Percentiles rank a stretch among this genome's conserved stretches.
Evolutionary conservation across 1,140 invertebrate species (phyloP).

Genomic region (Scaptomyza graminum): DNA sequence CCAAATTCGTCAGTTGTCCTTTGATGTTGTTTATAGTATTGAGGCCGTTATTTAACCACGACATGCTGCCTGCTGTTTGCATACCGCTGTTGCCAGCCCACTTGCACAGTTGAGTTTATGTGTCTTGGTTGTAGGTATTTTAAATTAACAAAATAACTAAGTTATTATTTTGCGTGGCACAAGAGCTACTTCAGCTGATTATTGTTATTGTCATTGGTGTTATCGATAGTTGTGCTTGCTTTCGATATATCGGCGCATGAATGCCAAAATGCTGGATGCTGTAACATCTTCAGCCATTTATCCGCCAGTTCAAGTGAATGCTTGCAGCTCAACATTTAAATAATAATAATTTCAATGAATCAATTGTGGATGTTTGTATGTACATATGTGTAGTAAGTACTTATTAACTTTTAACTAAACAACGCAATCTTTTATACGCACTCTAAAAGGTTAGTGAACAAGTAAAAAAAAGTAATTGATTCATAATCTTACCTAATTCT

Average conservation of each 20-base stretch:
- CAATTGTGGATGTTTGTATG: too few species aligned
- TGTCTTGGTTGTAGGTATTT: slow-evolving; percentile 10
- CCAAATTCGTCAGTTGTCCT: slow-evolving; percentile 90
- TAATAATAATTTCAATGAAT: too few species aligned
- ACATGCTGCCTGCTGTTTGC: slow-evolving; percentile 85
- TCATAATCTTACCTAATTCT: too few species aligned
- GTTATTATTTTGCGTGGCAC: slow-evolving; percentile 77
- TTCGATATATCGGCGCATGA: slow-evolving; percentile 22
- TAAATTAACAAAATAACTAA: slow-evolving; percentile 45
- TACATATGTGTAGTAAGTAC: too few species aligned
- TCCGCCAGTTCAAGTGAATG: background rate
- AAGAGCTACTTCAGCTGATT: slow-evolving; percentile 73
- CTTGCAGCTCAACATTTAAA: background rate
- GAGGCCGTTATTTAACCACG: slow-evolving; percentile 91
- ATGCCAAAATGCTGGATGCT: slow-evolving; percentile 40
- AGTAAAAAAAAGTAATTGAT: too few species aligned
- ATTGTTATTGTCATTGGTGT: slow-evolving; percentile 53
- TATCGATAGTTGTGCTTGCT: slow-evolving; percentile 31
- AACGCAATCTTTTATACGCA: too few species aligned
- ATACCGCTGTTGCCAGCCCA: slow-evolving; percentile 4
- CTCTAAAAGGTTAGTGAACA: too few species aligned
- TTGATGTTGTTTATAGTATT: slow-evolving; percentile 89
- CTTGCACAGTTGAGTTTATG: slow-evolving; percentile 13
- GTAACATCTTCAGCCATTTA: slow-evolving; percentile 1
- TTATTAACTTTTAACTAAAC: too few species aligned